Percentiles rank a stretch among this genome's conserved stretches.
Evolutionary conservation across 2,888 invertebrate species (phyloP).

Genomic region (Hyppa rectilinea): DNA sequence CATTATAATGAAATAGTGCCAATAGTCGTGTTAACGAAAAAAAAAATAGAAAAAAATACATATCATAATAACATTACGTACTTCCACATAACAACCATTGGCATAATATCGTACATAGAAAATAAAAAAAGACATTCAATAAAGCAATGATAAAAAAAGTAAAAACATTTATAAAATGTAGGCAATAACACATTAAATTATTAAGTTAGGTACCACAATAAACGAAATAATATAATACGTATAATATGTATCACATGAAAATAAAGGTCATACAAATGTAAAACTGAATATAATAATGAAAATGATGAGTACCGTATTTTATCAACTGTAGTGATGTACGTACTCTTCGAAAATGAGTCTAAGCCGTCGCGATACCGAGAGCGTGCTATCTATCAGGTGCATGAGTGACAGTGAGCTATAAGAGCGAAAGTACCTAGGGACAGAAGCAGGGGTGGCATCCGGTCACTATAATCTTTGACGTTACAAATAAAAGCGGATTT

Average conservation of each 20-base stretch:
- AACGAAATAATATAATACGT: conserved; percentile 49
- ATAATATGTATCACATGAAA: conserved; percentile 52
- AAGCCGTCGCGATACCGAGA: conserved; percentile 59
- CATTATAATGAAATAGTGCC: conserved; percentile 33
- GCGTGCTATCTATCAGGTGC: conserved; percentile 57
- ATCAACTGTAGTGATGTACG: conserved; percentile 56
- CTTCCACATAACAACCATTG: conserved; percentile 42
- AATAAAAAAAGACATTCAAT: conserved; percentile 42
- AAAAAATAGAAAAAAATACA: conserved; percentile 12
- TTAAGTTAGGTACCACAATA: conserved; percentile 17
- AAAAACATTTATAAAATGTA: conserved; percentile 39
- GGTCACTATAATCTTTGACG: conserved; percentile 51
- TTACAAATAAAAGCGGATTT: conserved; percentile 27
- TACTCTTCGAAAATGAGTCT: conserved; percentile 63
- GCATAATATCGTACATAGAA: conserved; percentile 64
- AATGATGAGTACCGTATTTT: conserved; percentile 60
- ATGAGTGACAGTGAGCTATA: conserved; percentile 62
- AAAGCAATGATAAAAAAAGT: conserved; percentile 40
- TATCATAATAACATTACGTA: conserved; percentile 26
- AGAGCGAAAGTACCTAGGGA: conserved; percentile 63
- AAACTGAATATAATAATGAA: conserved; percentile 56
- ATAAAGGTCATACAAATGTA: conserved; percentile 33
- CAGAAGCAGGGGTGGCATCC: conserved; percentile 59
- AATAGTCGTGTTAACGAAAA: too few relatives aligned
- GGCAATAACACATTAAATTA: conserved; percentile 21